Evolutionary conservation across 2,113 vertebrate species (phyloP), one percentile per base, ranked within the genome.

Genomic region (Phylloscopus trochiloides): DNA sequence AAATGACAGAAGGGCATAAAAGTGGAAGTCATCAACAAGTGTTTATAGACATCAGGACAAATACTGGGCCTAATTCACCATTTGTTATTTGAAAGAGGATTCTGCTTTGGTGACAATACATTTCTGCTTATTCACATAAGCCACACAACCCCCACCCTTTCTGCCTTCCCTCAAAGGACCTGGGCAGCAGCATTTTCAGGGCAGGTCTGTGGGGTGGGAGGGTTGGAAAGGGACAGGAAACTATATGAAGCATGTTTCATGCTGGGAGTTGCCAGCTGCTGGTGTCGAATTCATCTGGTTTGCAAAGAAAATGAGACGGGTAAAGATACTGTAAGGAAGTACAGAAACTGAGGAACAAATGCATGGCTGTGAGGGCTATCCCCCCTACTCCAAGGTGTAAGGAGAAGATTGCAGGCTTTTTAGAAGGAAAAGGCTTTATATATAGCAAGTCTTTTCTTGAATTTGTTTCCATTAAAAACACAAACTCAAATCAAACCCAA

Each of bases 1-100:
- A 88, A 45, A 95, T 90, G 91, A 95, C 34, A 97, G 91, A 97
- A 95, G 96, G 91, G 94, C 86, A 94, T 94, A 92, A 94, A 95
- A 95, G 86, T 3, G 91, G 88, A 92, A 92, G 86, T 95, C 91
- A 95, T 94, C 91, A 87, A 80, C 79, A 96, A 76, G 73, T 12
- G 67, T 88, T 97, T 96, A 96, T 65, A 93, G 45, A 97, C 88
- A 94, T 93, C 76, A 96, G 90, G 95, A 95, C 54, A 95, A 96
- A 96, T 76, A 96, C 83, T 90, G 95, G 94, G 94, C 94, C 94
- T 92, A 90, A 80, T 83, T 94, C 85, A 96, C 82, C 63, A 88
- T 89, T 91, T 84, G 31, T 70, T 71, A 88, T 73, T 77, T 77
- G 72, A 92, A 92, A 83, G 83, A 71, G 43, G 94, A 86, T 83